Evolutionary conservation across 1,140 invertebrate species (phyloP), one percentile per base, ranked within the genome.

Genomic region (Zaprionus davidi): DNA sequence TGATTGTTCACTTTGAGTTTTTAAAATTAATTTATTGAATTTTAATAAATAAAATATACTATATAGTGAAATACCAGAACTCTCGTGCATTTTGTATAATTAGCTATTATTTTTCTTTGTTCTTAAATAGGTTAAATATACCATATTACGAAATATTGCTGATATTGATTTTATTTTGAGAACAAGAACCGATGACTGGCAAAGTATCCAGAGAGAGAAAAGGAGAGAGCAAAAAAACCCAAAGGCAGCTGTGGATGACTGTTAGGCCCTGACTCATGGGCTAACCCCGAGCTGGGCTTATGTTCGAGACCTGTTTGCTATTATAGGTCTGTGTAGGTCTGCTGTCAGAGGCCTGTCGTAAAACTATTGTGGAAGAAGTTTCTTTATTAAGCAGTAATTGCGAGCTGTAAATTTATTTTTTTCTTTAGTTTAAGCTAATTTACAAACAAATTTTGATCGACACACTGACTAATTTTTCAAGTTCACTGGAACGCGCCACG

Each of bases 1-100:
- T 80, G 55, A 87, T 88, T 87, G 84, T 87, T 87, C 84, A 83
- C 71, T 88, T 46, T 88, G 49, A 78, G 41, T 46, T 46, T 87
- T 88, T 88, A 63, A 71, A 87, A 88, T 83, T 87, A 87, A 87
- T 88, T 87, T 87, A 88, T 87, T 87, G 80, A 88, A 83, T 88
- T 88, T 83, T 62, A 87, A 88, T 87, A 88, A 87, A 87, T 81
- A 55, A 69, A 76, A 73, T 77, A 67, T 68, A 73, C 22, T 62
- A 31, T 51, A 62, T 67, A 57, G 46, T 36, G 51, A 13, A 55
- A 63, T 38, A 56, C 11, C 31, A 20, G 53, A 51, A 24, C 11
- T 1, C 3, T 2, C 6, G 3, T 44, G 38, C 15, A 4, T 17
- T 44, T 44, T 44, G 28, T n/a, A 41, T 41, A 7, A 41, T 17